Evolutionary conservation across 1,140 invertebrate species (phyloP), one percentile per base, ranked within the genome.

Genomic region (Pseudomyrmex sp.): DNA sequence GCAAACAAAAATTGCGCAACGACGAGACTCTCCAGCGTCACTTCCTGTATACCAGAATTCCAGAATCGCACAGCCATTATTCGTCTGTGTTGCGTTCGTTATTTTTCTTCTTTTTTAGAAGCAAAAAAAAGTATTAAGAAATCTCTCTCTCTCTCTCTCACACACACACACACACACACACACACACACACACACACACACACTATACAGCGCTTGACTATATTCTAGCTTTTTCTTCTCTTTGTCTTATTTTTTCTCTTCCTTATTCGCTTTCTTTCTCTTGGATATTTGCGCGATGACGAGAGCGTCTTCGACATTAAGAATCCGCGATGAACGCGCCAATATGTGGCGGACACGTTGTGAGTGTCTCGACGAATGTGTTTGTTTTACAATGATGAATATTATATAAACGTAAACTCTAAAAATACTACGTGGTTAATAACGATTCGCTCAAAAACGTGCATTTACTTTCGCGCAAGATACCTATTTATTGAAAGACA

Each of bases 281-380:
- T 50, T 46, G 83, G 70, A 85, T 85, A 63, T 72, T 82, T 85
- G 68, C 66, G 13, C 83, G 77, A 82, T 82, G 83, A 85, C 68
- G 74, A 79, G 35, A 44, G 73, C 70, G 23, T 9, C 70, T 75
- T 20, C 79, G 35, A 62, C 59, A 75, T 62, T 80, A 79, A 56
- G 66, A 75, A 77, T 74, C 69, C 70, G 26, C 59, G 76, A 79
- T 65, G 76, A 66, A 48, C 76, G 76, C 66, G 70, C 76, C 54
- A 80, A 80, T 72, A 70, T 54, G 76, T 54, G 54, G 59, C 76
- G 46, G 76, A 80, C 58, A 80, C 58, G 59, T 59, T 80, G 76
- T 70, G 54, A 20, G 70, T 59, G 65, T 15, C 52, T 18, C 18
- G 54, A 80, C 44, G 23, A 63, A 35, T 12, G 10, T 79, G 54